phyloP scores from a whole-genome alignment of 2,888 invertebrate species.

The Idaea straminata region DNA sequence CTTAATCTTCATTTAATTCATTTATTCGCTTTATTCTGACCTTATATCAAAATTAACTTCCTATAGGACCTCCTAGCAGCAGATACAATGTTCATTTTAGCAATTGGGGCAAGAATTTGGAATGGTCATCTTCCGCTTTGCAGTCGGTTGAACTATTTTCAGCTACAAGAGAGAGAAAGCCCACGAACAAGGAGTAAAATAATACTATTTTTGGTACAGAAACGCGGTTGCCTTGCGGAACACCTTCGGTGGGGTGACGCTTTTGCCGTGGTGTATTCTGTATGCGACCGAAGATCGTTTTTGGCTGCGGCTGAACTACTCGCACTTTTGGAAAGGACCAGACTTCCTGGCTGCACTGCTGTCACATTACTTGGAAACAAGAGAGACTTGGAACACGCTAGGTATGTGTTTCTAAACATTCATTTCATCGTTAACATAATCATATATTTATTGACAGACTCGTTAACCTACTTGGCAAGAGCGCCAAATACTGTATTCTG shows the following conservation, averaged over 20 bases:
- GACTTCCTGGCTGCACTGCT: conserved; percentile 88
- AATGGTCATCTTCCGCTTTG: background rate
- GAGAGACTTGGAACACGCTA: conserved; percentile 88
- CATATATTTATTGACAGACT: background rate
- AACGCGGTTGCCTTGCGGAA: conserved; percentile 86
- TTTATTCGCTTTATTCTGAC: no score
- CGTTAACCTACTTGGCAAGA: background rate
- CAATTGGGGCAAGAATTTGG: background rate
- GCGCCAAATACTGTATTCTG: background rate
- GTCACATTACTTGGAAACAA: conserved; percentile 90
- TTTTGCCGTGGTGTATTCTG: conserved; percentile 90
- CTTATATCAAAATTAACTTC: background rate
- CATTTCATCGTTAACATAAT: background rate
- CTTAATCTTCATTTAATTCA: no score
- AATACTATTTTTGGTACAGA: conserved; percentile 58
- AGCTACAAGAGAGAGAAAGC: background rate
- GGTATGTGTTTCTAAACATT: conserved; percentile 63
- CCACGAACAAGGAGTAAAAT: background rate
- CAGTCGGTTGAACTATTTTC: background rate
- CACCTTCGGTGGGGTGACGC: conserved; percentile 92
- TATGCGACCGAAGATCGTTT: conserved; percentile 88
- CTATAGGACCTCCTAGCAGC: background rate
- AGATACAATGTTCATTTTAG: background rate
- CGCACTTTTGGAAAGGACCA: conserved; percentile 85
- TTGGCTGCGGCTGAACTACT: conserved; percentile 86